These are phyloP conservation scores for Pitta sordida DNA, from an alignment of 2,113 vertebrate species.

Conservation along the genomic window DNA sequence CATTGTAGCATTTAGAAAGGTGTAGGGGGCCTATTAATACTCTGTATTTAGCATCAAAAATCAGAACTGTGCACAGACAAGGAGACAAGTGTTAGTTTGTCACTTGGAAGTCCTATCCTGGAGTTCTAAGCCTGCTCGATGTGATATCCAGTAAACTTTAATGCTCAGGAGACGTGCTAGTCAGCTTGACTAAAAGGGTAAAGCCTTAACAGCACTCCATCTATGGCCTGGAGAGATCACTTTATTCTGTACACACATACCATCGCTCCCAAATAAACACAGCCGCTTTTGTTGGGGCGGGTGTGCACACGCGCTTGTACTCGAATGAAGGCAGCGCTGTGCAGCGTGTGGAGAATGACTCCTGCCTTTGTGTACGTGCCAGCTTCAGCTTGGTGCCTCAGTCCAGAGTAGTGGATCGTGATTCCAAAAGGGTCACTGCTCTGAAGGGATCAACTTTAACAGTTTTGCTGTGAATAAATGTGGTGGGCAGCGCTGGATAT, in stretches of 20 bases:
- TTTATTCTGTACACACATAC: conserved; percentile 42
- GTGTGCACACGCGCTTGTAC: background rate
- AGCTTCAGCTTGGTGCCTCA: background rate
- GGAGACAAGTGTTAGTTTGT: background rate
- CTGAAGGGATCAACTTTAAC: background rate
- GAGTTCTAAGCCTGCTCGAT: background rate
- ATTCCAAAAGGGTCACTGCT: background rate
- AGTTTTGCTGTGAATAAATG: background rate
- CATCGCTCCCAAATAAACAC: conserved; percentile 31
- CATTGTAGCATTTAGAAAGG: conserved; percentile 16
- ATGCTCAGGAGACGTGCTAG: background rate
- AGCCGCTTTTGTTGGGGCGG: background rate
- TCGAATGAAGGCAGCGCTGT: background rate
- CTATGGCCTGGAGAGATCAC: conserved; percentile 56
- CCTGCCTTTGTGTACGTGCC: conserved; percentile 42
- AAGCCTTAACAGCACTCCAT: conserved; percentile 54
- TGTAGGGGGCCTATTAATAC: background rate
- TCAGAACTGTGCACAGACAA: background rate
- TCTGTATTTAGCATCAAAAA: background rate
- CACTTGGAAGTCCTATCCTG: background rate
- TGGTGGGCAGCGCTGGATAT: background rate
- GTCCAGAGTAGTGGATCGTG: background rate
- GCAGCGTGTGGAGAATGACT: conserved; percentile 16
- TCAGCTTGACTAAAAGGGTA: conserved; percentile 35
- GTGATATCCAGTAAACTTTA: background rate